Base-by-base conservation (phyloP, 2,797 vertebrate genomes). In the Jordanella pulchra region DNA sequence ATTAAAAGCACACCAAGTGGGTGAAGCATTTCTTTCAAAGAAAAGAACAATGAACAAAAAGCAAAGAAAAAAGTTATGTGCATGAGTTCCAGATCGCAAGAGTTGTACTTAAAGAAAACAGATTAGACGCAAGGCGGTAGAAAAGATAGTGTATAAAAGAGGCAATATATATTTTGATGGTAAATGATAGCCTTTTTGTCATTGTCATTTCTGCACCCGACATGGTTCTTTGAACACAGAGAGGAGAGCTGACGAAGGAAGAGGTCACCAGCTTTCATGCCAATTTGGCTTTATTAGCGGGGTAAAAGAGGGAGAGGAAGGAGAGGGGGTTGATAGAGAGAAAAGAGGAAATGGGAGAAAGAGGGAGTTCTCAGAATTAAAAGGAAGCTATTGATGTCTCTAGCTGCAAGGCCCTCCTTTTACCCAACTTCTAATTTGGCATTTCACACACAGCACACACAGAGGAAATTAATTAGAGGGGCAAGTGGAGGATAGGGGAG, bases 331-430 rank as follows among this genome's bases (percentile, higher is more conserved):
- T 28, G 69, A 78, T 71, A 65, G 69, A 69, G 63, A 72, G 71
- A 75, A 72, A 63, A 53, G 44, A 45, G 65, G 61, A 75, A 67
- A 25, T 63, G 11, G 53, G 45, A 72, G 61, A 56, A 85, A 50
- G 73, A 72, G 78, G 73, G 81, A 80, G 78, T 83, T 87, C 85
- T 89, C 83, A 44, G 87, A 89, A 91, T 91, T 85, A 91, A 91
- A 88, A 88, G 84, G 82, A 89, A 89, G 88, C 87, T 85, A 91
- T 87, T 90, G 86, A 91, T 91, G 91, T 93, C 83, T 88, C 87
- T 89, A 70, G 89, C 89, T 93, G 84, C 81, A 69, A 89, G 90
- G 86, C 81, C 67, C 80, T 84, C 70, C 79, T 78, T 82, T 82
- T 77, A 71, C 81, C 80, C 73, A 47, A 74, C 82, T 91, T 89